Base-by-base conservation (phyloP, 2,797 vertebrate species). In the Benthosema pterotum region DNA sequence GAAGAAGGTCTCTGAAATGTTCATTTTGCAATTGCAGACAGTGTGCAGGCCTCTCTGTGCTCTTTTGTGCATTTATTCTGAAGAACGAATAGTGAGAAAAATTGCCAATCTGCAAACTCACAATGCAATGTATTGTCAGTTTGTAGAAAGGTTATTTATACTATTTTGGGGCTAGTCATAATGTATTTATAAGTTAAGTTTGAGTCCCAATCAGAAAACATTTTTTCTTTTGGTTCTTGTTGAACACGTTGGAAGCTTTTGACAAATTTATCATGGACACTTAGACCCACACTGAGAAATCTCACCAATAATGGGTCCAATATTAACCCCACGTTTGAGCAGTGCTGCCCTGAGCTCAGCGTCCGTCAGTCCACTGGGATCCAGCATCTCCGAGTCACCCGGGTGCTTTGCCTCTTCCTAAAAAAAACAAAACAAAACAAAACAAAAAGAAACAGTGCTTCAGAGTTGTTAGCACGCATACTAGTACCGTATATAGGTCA, bases 301-400 rank as follows among this genome's bases (percentile, higher is more conserved):
- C 18, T 88, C 84, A 96, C 94, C 91, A 11, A 94, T 83, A 71
- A 97, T 91, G 5, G 95, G 94, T 47, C 95, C 95, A 14, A 91
- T 82, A 78, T 89, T 89, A 48, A 94, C 72, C 45, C 95, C 94
- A 17, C 87, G 85, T 67, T 78, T 66, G 5, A 87, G 73, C 42
- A 97, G 89, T 4, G 83, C 73, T 0, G 83, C 80, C 72, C 85
- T 92, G 25, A 95, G 87, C 32, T 94, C 89, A 7, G 66, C 60
- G 60, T 96, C 92, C 14, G 83, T 94, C 78, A 97, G 71, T 65
- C 22, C 65, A 28, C 75, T 82, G 2, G 88, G 75, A 15, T 94
- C 88, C 60, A 82, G 81, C 74, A 88, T 82, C 55, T 79, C 74
- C 43, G 72, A 5, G 6, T 52, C 18, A 16, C 5, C 3, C 11